Base-by-base conservation (phyloP, 2,797 vertebrate species). In the Todus mexicanus region DNA sequence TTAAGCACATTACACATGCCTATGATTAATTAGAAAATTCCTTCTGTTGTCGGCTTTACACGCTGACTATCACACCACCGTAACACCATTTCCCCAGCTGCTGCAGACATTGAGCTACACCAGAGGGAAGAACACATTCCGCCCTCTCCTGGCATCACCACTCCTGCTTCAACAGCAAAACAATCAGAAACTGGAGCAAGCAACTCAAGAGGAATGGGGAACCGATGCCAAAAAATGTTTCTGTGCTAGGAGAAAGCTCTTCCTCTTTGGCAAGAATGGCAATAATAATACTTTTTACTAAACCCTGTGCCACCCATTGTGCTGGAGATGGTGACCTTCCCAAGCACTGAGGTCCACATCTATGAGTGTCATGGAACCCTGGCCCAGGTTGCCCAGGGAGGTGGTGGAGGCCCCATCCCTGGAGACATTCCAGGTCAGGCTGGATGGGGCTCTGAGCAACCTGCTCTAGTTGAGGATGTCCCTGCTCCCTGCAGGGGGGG, bases 11-110 rank as follows among this genome's bases (percentile, higher is more conserved):
- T 84, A 73, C 37, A 18, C 56, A 68, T n/a, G 71, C 71, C 64
- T 71, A 26, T 73, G 61, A 94, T 91, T 92, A 95, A 84, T 90
- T 82, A 91, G 68, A 76, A 88, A 82, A 87, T 65, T 54, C 53
- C 74, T 90, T 82, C 80, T 91, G 77, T 27, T 64, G 33, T 72
- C 5, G 0, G 27, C 35, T 76, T 90, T 66, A 26, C 56, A 51
- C 69, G 66, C 56, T 51, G 70, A 77, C 45, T 87, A 26, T 68
- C 19, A 10, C 9, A 22, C 47, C 38, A 64, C 26, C 50, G 50
- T 12, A 77, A 33, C n/a, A 43, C 17, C 57, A 42, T 57, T 84
- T 85, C 66, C 51, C 77, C 83, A 91, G 91, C 57, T 88, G 68
- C 88, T 84, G 50, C 53, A 85, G 43, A 35, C 21, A 51, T 7